Percentiles rank a stretch among this genome's conserved stretches.
phyloP scores from a whole-genome alignment of 2,797 vertebrate species.

The Xenentodon cancila region DNA sequence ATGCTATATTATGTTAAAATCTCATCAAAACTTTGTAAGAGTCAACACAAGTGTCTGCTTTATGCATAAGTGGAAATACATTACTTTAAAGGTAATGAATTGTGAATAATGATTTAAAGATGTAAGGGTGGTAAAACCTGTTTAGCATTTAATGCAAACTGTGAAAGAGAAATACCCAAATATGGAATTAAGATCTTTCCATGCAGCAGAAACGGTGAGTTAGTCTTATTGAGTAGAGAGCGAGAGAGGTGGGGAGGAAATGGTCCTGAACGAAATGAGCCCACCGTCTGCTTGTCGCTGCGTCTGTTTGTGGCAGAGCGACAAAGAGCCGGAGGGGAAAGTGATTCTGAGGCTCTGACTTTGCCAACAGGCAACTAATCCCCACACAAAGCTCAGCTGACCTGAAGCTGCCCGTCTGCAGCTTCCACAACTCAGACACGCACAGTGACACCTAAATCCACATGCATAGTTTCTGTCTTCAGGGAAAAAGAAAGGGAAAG shows the following conservation, averaged over 20 bases:
- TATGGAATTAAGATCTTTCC: constrained; percentile 32
- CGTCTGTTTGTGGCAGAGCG: constrained; percentile 63
- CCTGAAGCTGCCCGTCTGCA: constrained; percentile 64
- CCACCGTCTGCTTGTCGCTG: constrained; percentile 49
- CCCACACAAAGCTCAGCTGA: constrained; percentile 70
- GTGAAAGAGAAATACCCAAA: constrained; percentile 1
- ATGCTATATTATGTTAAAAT: constrained; percentile 9
- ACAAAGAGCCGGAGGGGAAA: constrained; percentile 68
- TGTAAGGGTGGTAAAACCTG: constrained; percentile 21
- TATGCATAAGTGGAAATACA: constrained; percentile 9
- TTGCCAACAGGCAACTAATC: constrained; percentile 77
- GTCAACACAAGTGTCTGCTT: constrained; percentile 16
- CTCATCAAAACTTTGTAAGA: constrained; percentile 20
- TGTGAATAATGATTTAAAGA: constrained; percentile 7
- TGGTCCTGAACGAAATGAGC: constrained; percentile 59
- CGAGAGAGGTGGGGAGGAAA: constrained; percentile 43
- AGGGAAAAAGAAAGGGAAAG: not conserved
- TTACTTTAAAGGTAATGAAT: constrained; percentile 20
- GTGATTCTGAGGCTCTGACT: constrained; percentile 70
- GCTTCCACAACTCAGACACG: constrained; percentile 33
- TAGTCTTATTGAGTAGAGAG: constrained; percentile 46
- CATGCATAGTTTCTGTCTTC: constrained; percentile 30
- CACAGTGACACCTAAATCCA: constrained; percentile 40
- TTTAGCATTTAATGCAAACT: constrained; percentile 9
- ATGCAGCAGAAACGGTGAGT: constrained; percentile 26